Evolutionary conservation across 2,888 invertebrate species (phyloP).

Genomic region (Eremobia ochroleuca): DNA sequence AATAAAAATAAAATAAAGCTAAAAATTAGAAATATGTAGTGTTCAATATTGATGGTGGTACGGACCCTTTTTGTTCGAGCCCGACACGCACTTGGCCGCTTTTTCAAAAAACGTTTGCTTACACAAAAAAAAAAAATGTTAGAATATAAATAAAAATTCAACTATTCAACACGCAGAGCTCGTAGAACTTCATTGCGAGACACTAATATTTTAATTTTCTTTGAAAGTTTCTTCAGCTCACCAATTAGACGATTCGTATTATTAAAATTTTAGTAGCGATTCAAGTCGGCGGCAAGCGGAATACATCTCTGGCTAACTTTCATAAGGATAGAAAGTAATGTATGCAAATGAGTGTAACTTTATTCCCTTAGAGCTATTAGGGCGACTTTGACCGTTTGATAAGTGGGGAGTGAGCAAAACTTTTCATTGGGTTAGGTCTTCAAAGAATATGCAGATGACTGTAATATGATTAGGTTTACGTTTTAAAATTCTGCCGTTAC

Average conservation of each 20-base stretch:
- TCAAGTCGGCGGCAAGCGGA: constrained; percentile 68
- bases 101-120: neutral
- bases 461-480: constrained; percentile 52
- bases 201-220: constrained; percentile 62
- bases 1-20: no score
- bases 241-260: constrained; percentile 68
- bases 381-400: constrained; percentile 87
- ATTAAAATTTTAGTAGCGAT: constrained; percentile 68
- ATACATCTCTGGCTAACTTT: constrained; percentile 75
- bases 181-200: constrained; percentile 49
- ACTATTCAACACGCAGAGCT: constrained; percentile 49
- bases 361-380: constrained; percentile 84
- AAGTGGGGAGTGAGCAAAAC: constrained; percentile 75
- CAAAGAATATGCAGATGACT: constrained; percentile 65
- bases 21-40: neutral
- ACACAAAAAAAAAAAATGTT: neutral
- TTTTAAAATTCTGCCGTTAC: constrained; percentile 46
- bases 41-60: neutral
- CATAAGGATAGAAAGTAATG: constrained; percentile 84
- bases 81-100: no score
- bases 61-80: neutral
- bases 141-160: constrained; percentile 14
- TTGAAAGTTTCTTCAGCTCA: constrained; percentile 60
- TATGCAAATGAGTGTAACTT: constrained; percentile 88
- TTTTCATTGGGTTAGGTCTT: constrained; percentile 74